Evolutionary conservation across 2,113 vertebrate species (phyloP).

Genomic region (Grammomys surdaster): DNA sequence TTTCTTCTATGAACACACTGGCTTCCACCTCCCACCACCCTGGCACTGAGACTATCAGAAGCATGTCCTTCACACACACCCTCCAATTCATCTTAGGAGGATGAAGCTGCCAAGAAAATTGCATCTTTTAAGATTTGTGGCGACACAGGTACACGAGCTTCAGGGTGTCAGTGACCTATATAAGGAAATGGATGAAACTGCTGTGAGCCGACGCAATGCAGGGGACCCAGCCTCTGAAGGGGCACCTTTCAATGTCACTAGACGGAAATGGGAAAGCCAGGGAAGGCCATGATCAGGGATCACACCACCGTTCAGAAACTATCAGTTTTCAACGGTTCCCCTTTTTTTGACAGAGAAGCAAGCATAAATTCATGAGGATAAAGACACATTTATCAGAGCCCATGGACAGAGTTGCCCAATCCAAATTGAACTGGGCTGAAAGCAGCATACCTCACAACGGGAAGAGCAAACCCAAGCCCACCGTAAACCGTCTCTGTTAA

Average conservation of each 20-base stretch:
- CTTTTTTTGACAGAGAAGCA: neutral
- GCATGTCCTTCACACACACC: slow-evolving; percentile 58
- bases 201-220: neutral
- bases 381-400: slow-evolving; percentile 69
- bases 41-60: slow-evolving; percentile 28
- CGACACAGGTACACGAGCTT: slow-evolving; percentile 38
- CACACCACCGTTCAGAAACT: slow-evolving; percentile 56
- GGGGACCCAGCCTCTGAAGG: neutral
- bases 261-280: slow-evolving; percentile 44
- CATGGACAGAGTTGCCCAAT: slow-evolving; percentile 36
- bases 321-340: slow-evolving; percentile 54
- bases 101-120: slow-evolving; percentile 71
- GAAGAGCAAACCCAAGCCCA: slow-evolving; percentile 8
- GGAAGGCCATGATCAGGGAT: slow-evolving; percentile 59
- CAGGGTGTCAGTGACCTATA: slow-evolving; percentile 67
- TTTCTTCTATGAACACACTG: neutral
- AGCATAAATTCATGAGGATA: slow-evolving; percentile 72
- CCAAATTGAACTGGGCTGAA: slow-evolving; percentile 41
- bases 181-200: slow-evolving; percentile 31
- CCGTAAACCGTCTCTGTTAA: slow-evolving; percentile 60
- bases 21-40: neutral
- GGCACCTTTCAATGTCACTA: slow-evolving; percentile 56
- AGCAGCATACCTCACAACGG: neutral
- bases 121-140: slow-evolving; percentile 76
- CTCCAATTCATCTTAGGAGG: slow-evolving; percentile 44